A percentile compares a stretch with the other conserved stretches of the same genome.
These are phyloP conservation scores for Lichenostomus cassidix DNA, from an alignment of 2,113 vertebrate genomes.

Conservation along the genomic window DNA sequence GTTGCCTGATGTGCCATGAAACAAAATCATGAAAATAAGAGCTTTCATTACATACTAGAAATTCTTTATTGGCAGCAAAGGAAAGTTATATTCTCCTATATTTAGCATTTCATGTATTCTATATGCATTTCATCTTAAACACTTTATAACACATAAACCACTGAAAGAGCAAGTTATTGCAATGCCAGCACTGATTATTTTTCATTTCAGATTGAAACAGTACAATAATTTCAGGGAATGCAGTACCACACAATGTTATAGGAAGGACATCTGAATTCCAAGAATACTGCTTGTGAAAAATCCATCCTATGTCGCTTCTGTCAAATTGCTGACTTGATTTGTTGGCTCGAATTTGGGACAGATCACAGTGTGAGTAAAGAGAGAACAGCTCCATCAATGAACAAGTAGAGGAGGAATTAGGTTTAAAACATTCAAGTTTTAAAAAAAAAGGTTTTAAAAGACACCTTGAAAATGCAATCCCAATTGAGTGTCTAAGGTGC, in stretches of 20 bases:
- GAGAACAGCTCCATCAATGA: not conserved
- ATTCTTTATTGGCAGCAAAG: not conserved
- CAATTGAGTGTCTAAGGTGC: not conserved
- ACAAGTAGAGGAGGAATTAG: not conserved
- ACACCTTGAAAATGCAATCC: not conserved
- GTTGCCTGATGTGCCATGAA: not conserved
- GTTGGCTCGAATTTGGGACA: not conserved
- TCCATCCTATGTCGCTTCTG: not conserved
- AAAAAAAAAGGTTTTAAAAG: not conserved
- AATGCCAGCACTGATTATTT: not conserved
- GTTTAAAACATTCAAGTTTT: not conserved
- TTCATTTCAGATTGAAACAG: not conserved
- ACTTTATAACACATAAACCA: not conserved
- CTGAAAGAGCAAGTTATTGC: not conserved
- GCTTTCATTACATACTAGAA: not conserved
- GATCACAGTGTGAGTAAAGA: not conserved
- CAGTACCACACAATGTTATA: not conserved
- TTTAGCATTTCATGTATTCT: not conserved
- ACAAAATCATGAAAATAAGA: not conserved
- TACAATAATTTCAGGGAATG: not conserved
- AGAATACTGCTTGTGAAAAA: not conserved
- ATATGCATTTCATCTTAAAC: not conserved
- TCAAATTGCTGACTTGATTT: not conserved
- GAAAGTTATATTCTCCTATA: not conserved
- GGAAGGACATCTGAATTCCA: not conserved